Conservation (phyloP, 64 coral and sea anemone species). For the Montipora capricornis region DNA sequence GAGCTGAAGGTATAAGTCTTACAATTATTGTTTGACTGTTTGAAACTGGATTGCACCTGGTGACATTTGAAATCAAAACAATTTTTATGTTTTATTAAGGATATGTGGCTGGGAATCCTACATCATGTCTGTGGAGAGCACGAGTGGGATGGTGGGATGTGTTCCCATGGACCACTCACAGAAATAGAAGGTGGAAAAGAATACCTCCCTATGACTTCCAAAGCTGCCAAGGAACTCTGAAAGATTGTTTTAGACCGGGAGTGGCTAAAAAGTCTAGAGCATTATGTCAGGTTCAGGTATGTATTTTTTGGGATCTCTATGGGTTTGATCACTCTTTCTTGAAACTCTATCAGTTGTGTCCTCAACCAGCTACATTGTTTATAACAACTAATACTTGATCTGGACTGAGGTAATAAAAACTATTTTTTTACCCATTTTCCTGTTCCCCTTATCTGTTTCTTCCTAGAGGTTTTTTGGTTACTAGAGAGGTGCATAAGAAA, state of each 20-base stretch:
- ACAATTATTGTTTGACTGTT: not conserved
- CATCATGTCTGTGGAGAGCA: constrained; percentile 58
- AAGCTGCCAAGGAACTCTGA: constrained; percentile 32
- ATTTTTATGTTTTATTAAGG: constrained; percentile 38
- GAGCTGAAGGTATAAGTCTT: constrained; percentile 47
- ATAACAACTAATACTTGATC: not conserved
- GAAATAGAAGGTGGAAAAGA: constrained; percentile 43
- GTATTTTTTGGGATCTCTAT: not conserved
- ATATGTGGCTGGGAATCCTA: constrained; percentile 62
- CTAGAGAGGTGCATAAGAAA: too few relatives aligned
- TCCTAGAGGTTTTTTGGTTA: too few relatives aligned
- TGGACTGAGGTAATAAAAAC: constrained; percentile 7
- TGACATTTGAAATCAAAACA: constrained; percentile 1
- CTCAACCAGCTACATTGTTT: too few relatives aligned
- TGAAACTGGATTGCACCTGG: not conserved
- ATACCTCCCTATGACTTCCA: constrained; percentile 44
- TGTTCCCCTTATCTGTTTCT: too few relatives aligned
- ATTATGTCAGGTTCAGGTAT: constrained; percentile 72
- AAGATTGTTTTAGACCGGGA: constrained; percentile 42
- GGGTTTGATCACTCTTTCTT: not conserved
- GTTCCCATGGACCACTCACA: constrained; percentile 47
- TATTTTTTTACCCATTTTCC: not conserved
- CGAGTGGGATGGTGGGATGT: constrained; percentile 42
- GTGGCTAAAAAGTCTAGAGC: constrained; percentile 29
- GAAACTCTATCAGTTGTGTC: too few relatives aligned